A percentile compares a stretch with the other conserved stretches of the same genome.
Evolutionary conservation across 2,888 invertebrate species (phyloP).

Genomic region (Ichneumon xanthorius): DNA sequence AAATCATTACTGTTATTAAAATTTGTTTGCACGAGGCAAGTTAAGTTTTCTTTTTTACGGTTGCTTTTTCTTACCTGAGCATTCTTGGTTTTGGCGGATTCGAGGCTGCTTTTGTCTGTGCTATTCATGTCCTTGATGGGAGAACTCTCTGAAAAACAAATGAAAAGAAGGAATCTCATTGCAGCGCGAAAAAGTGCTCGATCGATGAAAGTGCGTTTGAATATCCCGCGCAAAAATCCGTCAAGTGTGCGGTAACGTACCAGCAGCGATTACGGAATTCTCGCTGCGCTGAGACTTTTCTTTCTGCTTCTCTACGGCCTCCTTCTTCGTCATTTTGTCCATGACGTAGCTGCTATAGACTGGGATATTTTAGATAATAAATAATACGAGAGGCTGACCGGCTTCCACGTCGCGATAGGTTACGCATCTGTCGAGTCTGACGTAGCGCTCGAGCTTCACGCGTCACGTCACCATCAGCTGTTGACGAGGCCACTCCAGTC

Average conservation of each 20-base stretch:
- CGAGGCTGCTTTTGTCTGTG: constrained; percentile 14
- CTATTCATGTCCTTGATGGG: constrained; percentile 35
- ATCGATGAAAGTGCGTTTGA: constrained; percentile 14
- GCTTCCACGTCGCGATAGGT: constrained; percentile 30
- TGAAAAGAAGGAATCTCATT: background rate
- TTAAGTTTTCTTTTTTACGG: background rate
- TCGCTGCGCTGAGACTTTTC: constrained; percentile 59
- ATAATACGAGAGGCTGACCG: background rate
- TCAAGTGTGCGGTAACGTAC: constrained; percentile 27
- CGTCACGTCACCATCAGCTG: constrained; percentile 47
- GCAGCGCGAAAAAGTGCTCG: background rate
- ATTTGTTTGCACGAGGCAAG: background rate
- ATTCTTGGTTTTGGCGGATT: constrained; percentile 41
- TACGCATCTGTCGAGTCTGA: constrained; percentile 47
- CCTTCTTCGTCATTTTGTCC: constrained; percentile 66
- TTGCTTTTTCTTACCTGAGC: constrained; percentile 39
- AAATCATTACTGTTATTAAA: background rate
- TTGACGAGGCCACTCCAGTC: constrained; percentile 1
- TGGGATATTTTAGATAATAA: background rate
- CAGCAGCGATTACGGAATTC: constrained; percentile 19
- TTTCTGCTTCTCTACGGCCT: constrained; percentile 58
- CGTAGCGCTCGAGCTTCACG: background rate
- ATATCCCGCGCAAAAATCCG: constrained; percentile 40
- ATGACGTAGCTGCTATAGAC: constrained; percentile 34
- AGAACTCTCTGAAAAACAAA: constrained; percentile 20